Evolutionary conservation across 1,140 invertebrate genomes (phyloP).

Genomic region (Cydia pomonella): DNA sequence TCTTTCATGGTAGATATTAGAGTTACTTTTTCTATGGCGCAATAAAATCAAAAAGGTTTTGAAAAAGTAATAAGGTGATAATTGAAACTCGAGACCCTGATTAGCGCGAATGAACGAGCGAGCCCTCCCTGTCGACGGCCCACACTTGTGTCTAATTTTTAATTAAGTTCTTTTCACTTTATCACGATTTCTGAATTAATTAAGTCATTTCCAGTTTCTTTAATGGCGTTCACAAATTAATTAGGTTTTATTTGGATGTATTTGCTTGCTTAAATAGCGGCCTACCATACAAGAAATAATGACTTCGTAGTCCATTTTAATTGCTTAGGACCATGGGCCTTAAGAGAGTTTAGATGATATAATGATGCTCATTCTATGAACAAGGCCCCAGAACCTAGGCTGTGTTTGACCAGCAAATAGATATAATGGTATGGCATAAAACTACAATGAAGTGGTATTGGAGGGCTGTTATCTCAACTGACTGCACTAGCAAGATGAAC

Average conservation of each 20-base stretch:
- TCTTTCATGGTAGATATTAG: not conserved
- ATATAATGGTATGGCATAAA: not conserved
- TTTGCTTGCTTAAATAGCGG: not conserved
- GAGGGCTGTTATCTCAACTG: not conserved
- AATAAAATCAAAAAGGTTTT: not conserved
- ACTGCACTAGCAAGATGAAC: not conserved
- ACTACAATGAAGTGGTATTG: not conserved
- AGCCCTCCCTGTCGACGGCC: conserved; percentile 42
- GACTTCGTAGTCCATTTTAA: no score
- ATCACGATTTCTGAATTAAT: conserved; percentile 16
- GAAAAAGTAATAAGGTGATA: not conserved
- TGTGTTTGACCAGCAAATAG: not conserved
- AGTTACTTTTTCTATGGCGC: not conserved
- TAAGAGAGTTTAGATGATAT: no score
- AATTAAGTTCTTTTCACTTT: conserved; percentile 26
- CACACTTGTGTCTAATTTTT: conserved; percentile 39
- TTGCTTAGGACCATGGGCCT: no score
- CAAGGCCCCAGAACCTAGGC: no score
- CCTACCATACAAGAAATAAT: not conserved
- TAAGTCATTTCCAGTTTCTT: not conserved
- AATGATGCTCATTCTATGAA: no score
- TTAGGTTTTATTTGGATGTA: not conserved
- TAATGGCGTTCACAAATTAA: not conserved
- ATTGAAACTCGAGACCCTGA: conserved; percentile 39
- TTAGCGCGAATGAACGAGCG: conserved; percentile 52